Evolutionary conservation across 2,888 invertebrate genomes (phyloP).

Genomic region (Tenthredo amoena): DNA sequence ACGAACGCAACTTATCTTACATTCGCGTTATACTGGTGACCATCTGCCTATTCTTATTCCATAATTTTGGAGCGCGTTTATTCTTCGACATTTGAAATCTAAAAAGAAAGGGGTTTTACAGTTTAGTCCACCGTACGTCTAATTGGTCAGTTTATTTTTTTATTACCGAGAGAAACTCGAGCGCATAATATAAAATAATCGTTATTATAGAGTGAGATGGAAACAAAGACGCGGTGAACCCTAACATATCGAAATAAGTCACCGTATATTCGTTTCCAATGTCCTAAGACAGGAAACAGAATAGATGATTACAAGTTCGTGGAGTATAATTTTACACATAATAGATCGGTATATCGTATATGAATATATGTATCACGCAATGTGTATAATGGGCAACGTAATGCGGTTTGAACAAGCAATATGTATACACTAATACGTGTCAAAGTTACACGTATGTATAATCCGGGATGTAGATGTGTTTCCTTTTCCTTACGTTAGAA

Average conservation of each 20-base stretch:
- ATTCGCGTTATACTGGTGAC: neutral
- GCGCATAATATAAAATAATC: neutral
- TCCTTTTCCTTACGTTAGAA: conserved; percentile 9
- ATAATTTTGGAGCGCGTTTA: neutral
- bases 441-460: neutral
- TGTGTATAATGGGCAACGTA: neutral
- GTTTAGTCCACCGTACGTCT: neutral
- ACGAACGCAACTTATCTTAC: neutral
- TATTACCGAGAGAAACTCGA: neutral
- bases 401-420: neutral
- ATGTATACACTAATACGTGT: neutral
- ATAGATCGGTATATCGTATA: neutral
- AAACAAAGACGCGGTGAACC: neutral
- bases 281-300: neutral
- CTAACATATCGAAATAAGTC: neutral
- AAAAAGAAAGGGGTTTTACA: neutral
- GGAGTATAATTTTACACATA: conserved; percentile 3
- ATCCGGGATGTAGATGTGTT: neutral
- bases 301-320: conserved; percentile 5
- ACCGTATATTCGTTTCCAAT: conserved; percentile 10
- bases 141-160: neutral
- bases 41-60: neutral
- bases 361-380: neutral
- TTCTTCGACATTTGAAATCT: neutral
- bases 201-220: neutral